phyloP scores from a whole-genome alignment of 2,888 invertebrate genomes.

The Diachrysia chrysitis region DNA sequence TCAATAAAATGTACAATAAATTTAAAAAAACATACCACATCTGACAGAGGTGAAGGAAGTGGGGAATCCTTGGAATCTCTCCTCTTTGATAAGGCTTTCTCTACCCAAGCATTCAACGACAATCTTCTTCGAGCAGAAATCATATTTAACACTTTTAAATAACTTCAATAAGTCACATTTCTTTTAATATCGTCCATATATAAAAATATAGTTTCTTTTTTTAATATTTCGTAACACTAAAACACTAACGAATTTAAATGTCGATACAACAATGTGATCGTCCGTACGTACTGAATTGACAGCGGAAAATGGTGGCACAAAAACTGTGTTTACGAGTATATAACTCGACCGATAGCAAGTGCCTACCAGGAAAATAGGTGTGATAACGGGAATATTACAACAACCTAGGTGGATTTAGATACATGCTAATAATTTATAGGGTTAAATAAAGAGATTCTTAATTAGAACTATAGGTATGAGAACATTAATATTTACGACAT shows the following conservation, averaged over 20 bases:
- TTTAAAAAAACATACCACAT: constrained; percentile 40
- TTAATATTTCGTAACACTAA: constrained; percentile 33
- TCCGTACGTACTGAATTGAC: constrained; percentile 72
- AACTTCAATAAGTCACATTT: constrained; percentile 31
- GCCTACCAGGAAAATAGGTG: constrained; percentile 80
- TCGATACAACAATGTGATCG: constrained; percentile 74
- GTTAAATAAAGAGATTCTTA: constrained; percentile 12
- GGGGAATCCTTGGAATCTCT: constrained; percentile 69
- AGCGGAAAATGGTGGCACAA: constrained; percentile 82
- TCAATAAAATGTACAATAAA: constrained; percentile 9
- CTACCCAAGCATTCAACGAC: constrained; percentile 73
- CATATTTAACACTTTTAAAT: constrained; percentile 51
- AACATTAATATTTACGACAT: neutral
- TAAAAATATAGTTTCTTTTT: constrained; percentile 30
- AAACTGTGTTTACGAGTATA: constrained; percentile 67
- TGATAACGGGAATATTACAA: constrained; percentile 77
- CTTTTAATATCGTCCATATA: constrained; percentile 2
- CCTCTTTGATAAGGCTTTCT: constrained; percentile 71
- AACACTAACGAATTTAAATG: constrained; percentile 59
- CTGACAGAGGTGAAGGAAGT: constrained; percentile 53
- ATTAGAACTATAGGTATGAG: neutral
- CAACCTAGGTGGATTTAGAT: constrained; percentile 36
- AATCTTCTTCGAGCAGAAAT: constrained; percentile 64
- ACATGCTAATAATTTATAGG: constrained; percentile 26
- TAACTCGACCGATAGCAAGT: constrained; percentile 74